A percentile compares a stretch with the other conserved stretches of the same genome.
Conservation (phyloP, 92 coral and sea anemone species). For the Blastomussa wellsi region DNA sequence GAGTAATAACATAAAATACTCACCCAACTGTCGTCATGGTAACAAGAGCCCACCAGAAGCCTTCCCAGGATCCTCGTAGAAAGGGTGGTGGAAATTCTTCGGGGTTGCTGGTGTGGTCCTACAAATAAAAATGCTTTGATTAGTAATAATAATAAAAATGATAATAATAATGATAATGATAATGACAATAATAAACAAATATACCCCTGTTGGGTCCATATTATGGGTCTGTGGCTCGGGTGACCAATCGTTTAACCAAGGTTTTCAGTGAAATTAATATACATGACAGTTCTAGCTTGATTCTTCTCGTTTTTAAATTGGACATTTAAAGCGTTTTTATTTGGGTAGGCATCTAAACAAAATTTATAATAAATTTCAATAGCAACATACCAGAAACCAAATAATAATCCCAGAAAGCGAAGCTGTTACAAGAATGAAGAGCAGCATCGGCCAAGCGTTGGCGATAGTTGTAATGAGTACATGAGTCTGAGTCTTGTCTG, state of each 20-base stretch:
- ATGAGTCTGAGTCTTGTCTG: slow-evolving; percentile 57
- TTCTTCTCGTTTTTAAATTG: background rate
- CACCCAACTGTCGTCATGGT: slow-evolving; percentile 98
- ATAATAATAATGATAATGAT: too few relatives aligned
- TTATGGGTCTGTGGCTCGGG: too few relatives aligned
- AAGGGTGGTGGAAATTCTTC: slow-evolving; percentile 94
- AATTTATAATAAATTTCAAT: too few relatives aligned
- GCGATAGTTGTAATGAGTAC: slow-evolving; percentile 76
- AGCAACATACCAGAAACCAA: slow-evolving; percentile 85
- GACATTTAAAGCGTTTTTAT: background rate
- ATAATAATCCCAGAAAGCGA: slow-evolving; percentile 86
- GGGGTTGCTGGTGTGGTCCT: slow-evolving; percentile 91
- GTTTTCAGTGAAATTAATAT: too few relatives aligned
- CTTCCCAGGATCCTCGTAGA: slow-evolving; percentile 94
- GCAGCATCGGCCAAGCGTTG: slow-evolving; percentile 90
- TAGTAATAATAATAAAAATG: too few relatives aligned
- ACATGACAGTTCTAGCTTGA: background rate
- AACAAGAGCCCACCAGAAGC: slow-evolving; percentile 97
- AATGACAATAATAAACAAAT: too few relatives aligned
- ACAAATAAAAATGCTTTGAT: background rate
- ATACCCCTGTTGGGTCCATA: too few relatives aligned
- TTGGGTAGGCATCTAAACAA: too few relatives aligned
- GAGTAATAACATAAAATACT: background rate
- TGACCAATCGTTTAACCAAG: too few relatives aligned
- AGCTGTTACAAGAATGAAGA: slow-evolving; percentile 84